Evolutionary conservation across 2,888 invertebrate genomes (phyloP).

Genomic region (Punctoribates punctum): DNA sequence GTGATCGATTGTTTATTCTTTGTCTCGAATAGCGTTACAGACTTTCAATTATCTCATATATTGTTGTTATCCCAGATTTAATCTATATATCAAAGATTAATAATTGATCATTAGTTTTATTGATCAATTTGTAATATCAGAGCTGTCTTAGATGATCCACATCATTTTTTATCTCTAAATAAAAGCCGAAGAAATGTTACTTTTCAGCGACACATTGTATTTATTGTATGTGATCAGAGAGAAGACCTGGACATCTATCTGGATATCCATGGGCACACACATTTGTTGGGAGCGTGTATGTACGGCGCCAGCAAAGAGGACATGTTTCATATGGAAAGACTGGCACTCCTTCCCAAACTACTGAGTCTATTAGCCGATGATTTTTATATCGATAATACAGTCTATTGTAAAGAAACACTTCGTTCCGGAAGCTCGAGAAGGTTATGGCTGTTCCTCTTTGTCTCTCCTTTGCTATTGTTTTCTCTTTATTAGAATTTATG

Average conservation of each 20-base stretch:
- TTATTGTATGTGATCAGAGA: constrained; percentile 53
- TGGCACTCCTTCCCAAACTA: constrained; percentile 89
- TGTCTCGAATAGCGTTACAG: neutral
- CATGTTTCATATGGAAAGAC: constrained; percentile 86
- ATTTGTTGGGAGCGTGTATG: constrained; percentile 86
- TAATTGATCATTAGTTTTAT: too few species aligned
- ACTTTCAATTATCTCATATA: neutral
- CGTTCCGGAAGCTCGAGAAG: constrained; percentile 84
- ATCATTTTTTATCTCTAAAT: too few species aligned
- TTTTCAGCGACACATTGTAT: neutral
- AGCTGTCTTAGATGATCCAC: too few species aligned
- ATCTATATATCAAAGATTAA: too few species aligned
- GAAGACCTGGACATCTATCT: constrained; percentile 84
- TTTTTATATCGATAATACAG: constrained; percentile 75
- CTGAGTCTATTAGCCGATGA: constrained; percentile 82
- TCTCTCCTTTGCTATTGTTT: neutral
- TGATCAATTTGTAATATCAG: too few species aligned
- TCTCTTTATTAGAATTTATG: constrained; percentile 2
- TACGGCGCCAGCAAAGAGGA: constrained; percentile 92
- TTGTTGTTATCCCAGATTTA: neutral
- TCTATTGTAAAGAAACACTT: constrained; percentile 84
- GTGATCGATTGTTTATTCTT: neutral
- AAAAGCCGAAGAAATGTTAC: too few species aligned
- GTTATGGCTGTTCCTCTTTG: constrained; percentile 44
- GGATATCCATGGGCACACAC: constrained; percentile 90